phyloP scores from a whole-genome alignment of 2,888 invertebrate genomes.

The Cheilosia variabilis region DNA sequence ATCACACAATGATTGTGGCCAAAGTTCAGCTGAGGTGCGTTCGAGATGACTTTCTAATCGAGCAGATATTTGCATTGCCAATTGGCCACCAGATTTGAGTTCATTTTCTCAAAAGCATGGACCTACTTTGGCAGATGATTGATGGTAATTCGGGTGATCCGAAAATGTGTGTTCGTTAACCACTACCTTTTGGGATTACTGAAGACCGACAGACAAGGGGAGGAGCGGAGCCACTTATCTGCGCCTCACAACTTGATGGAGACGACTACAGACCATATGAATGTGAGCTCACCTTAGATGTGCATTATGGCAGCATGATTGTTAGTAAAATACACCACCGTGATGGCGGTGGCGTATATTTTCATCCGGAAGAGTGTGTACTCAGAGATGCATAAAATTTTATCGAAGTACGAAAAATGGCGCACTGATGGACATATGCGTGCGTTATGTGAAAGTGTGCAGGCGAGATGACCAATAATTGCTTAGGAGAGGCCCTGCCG shows the following conservation, averaged over 20 bases:
- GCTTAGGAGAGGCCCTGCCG: conserved; percentile 14
- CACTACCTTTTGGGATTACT: conserved; percentile 12
- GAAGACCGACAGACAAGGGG: neutral
- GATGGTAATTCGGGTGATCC: conserved; percentile 44
- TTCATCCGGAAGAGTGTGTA: conserved; percentile 45
- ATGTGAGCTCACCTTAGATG: conserved; percentile 13
- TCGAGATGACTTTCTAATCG: conserved; percentile 59
- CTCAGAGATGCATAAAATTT: conserved; percentile 12
- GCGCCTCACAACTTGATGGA: neutral
- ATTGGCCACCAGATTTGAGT: neutral
- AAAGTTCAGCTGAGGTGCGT: conserved; percentile 24
- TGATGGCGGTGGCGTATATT: conserved; percentile 9
- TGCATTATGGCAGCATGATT: conserved; percentile 52
- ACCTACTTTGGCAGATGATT: conserved; percentile 37
- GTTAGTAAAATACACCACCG: conserved; percentile 42
- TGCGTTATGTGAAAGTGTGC: conserved; percentile 5
- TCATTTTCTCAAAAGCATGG: neutral
- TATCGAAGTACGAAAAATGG: conserved; percentile 29
- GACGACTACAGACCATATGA: neutral
- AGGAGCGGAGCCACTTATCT: conserved; percentile 22
- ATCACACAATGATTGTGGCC: conserved; percentile 33
- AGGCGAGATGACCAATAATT: neutral
- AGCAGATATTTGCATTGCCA: conserved; percentile 31
- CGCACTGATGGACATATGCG: conserved; percentile 40
- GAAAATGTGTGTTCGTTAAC: conserved; percentile 20